Base-by-base conservation (phyloP, 2,797 vertebrate species). In the Mus caroli region DNA sequence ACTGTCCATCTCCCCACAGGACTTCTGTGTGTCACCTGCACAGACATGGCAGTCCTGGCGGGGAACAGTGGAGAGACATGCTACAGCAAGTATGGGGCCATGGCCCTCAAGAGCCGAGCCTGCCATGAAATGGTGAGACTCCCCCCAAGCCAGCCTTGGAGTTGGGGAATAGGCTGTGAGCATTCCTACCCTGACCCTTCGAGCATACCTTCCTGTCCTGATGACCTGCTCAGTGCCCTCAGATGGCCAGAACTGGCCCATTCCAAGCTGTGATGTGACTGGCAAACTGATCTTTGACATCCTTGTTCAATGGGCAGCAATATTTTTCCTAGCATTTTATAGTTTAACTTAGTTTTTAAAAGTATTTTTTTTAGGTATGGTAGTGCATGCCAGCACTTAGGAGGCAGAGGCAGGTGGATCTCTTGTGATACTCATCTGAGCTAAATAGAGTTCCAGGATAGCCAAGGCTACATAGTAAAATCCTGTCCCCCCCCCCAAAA, bases 61-160 rank as follows among this genome's bases (percentile, higher is more conserved):
- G 99, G 99, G 60, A 99, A 99, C 98, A 99, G 98, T 0, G 98
- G 99, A 0, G 99, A 99, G 98, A 99, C 99, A 0, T 99, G 99
- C 95, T 99, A 99, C 98, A 99, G 99, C 98, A 99, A 99, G 97
- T 99, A 99, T 0, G 99, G 99, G 1, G 99, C 99, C 0, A 96
- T 99, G 97, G 99, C 99, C 92, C 98, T 99, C 97, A 99, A 99
- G 98, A 98, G 99, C 97, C 99, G 98, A 77, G 99, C 99, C 98
- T 99, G 99, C 95, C 99, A 99, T 1, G 99, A 99, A 97, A 99
- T 99, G 99, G 99, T 99, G 97, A 99, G 99, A 20, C 19, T 58
- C 20, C 50, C 37, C 28, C 31, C 4, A 4, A 2, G 3, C 10
- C 8, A 12, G 50, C 34, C 84, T 24, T 31, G 43, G 46, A 46